Evolutionary conservation across 2,113 vertebrate genomes (phyloP).

Genomic region (Sterrhoptilus dennistouni): DNA sequence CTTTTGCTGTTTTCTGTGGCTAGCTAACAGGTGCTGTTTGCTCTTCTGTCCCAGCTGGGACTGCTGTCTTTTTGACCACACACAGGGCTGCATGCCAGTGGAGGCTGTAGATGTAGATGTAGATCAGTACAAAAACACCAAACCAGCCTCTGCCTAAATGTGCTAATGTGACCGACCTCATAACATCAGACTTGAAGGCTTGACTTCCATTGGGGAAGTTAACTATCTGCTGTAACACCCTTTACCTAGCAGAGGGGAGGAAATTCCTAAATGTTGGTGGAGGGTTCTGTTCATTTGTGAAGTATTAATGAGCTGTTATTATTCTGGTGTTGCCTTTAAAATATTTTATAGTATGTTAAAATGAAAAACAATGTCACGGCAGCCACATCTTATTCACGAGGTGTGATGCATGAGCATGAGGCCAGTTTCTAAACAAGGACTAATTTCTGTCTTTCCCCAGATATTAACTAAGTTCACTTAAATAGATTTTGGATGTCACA

Average conservation of each 20-base stretch:
- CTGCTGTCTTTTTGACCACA: not conserved
- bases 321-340: not conserved
- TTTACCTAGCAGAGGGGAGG: not conserved
- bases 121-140: not conserved
- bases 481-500: not conserved
- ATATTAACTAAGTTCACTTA: not conserved
- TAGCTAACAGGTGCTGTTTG: not conserved
- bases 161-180: not conserved
- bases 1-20: not conserved
- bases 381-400: not conserved
- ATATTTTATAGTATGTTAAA: not conserved
- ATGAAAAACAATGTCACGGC: not conserved
- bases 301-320: not conserved
- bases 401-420: not conserved
- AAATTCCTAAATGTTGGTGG: not conserved
- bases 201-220: not conserved
- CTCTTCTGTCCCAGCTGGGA: not conserved
- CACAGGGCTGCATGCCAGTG: not conserved
- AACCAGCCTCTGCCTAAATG: not conserved
- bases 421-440: not conserved
- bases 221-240: not conserved
- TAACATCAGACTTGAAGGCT: not conserved
- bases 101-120: not conserved
- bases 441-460: not conserved
- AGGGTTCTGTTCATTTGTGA: not conserved